Conservation (phyloP, 2,113 vertebrate species). For the Cynopterus brachyotis region DNA sequence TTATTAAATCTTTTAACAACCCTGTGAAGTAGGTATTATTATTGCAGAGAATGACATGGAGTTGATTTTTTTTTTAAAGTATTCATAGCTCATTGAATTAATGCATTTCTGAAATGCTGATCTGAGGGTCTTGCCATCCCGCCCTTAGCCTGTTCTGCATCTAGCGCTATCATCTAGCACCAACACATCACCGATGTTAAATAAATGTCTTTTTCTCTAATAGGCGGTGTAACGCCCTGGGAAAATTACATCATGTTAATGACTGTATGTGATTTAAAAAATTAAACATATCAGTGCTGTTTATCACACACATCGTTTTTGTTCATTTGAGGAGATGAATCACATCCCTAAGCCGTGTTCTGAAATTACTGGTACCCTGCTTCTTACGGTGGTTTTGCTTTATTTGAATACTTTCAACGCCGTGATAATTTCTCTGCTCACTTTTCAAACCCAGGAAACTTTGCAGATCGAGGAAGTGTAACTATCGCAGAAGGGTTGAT, state of each 20-base stretch:
- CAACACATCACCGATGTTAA: too few relatives aligned
- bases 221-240: neutral
- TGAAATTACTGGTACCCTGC: neutral
- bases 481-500: neutral
- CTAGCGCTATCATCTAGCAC: too few relatives aligned
- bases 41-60: neutral
- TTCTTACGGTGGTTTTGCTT: neutral
- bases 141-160: too few relatives aligned
- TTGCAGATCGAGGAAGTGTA: neutral
- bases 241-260: neutral
- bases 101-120: neutral
- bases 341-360: neutral
- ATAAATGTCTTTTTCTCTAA: neutral
- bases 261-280: neutral
- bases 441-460: neutral
- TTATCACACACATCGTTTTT: neutral
- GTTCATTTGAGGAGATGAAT: neutral
- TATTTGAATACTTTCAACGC: neutral
- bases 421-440: neutral
- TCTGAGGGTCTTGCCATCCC: neutral
- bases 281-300: neutral
- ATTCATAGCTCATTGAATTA: neutral
- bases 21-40: neutral
- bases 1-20: neutral
- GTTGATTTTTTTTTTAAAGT: neutral